phyloP scores from a whole-genome alignment of 2,797 vertebrate genomes.

The Sebastes itinus region DNA sequence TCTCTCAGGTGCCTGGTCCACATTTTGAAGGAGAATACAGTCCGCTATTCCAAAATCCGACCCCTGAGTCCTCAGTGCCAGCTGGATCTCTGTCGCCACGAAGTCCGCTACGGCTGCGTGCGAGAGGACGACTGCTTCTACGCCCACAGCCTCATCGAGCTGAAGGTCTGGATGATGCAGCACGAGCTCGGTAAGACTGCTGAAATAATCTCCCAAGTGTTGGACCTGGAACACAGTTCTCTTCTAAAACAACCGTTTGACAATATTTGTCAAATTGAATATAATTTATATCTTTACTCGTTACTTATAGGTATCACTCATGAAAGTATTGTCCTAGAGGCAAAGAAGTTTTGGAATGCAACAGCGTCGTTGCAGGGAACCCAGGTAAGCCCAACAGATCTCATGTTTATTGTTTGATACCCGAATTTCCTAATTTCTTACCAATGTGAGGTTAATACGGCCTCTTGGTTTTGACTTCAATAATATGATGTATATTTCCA shows the following conservation, averaged over 20 bases:
- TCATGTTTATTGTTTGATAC: no score
- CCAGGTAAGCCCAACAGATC: conserved; percentile 81
- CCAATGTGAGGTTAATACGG: fast-evolving
- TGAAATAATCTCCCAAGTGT: background rate
- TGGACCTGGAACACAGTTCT: background rate
- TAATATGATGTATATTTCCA: no score
- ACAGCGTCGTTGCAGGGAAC: conserved; percentile 82
- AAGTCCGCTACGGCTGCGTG: conserved; percentile 94
- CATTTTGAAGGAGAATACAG: conserved; percentile 90
- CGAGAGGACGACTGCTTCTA: conserved; percentile 96
- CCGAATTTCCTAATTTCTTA: fast-evolving
- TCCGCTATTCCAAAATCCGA: conserved; percentile 95
- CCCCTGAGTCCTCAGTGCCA: conserved; percentile 84
- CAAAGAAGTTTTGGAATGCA: conserved; percentile 88
- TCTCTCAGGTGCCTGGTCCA: conserved; percentile 94
- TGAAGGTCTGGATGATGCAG: conserved; percentile 98
- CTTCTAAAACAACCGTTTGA: background rate
- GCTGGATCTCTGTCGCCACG: conserved; percentile 95
- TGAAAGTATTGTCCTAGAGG: conserved; percentile 92
- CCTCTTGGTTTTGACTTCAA: no score
- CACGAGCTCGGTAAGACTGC: conserved; percentile 84
- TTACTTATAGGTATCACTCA: conserved; percentile 86
- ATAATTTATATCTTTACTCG: background rate
- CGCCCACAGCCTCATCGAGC: conserved; percentile 95
- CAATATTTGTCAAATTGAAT: background rate